A percentile compares a stretch with the other conserved stretches of the same genome.
These are phyloP conservation scores for Frankliniella fusca DNA, from an alignment of 2,888 invertebrate species.

Conservation along the genomic window DNA sequence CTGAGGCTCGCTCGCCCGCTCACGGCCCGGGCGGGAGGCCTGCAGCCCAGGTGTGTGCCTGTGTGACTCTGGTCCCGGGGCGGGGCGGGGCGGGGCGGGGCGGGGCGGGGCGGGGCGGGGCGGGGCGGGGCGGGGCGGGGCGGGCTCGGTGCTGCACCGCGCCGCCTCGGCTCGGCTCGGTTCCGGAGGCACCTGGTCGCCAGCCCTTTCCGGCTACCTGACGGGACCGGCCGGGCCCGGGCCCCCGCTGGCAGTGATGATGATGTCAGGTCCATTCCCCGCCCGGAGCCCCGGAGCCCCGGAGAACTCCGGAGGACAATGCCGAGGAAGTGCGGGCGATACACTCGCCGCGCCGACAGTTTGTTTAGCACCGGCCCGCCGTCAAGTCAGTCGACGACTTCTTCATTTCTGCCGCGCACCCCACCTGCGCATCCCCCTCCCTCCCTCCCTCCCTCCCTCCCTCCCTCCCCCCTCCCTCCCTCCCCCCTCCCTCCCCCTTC, in stretches of 20 bases:
- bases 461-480: no score
- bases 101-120: not conserved
- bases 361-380: not conserved
- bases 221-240: not conserved
- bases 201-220: not conserved
- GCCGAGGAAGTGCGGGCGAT: constrained; percentile 22
- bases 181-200: not conserved
- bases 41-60: not conserved
- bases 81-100: not conserved
- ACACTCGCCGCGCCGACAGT: not conserved
- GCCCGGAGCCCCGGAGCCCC: not conserved
- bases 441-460: no score
- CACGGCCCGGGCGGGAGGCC: not conserved
- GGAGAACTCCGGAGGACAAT: not conserved
- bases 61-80: not conserved
- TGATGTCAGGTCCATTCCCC: not conserved
- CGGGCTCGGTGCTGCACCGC: not conserved
- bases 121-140: not conserved
- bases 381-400: not conserved
- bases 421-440: no score
- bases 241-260: not conserved
- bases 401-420: not conserved
- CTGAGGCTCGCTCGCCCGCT: not conserved
- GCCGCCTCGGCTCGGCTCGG: not conserved
- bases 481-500: no score